Evolutionary conservation across 2,888 invertebrate species (phyloP), one percentile per base, ranked within the genome.

Genomic region (Melangyna quadrimaculata): DNA sequence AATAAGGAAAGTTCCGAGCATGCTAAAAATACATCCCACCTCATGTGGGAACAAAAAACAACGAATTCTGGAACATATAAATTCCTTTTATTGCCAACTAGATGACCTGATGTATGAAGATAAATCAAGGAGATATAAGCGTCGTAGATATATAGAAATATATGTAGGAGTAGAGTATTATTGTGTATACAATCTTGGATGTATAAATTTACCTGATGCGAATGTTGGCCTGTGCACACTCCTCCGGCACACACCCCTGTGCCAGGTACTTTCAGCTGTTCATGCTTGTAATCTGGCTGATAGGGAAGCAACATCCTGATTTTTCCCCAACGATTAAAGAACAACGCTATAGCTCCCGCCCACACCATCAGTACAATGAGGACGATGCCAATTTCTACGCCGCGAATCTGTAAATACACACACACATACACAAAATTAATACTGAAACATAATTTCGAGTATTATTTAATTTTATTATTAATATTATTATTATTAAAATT

Each of bases 291-390:
- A 91, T 97, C 97, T 12, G 97, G 97, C 90, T 97, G 97, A 91
- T 97, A 97, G 6, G 97, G 97, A 88, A 97, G 94, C 88, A 98
- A 93, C 97, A 97, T 97, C 57, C 97, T 94, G 86, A 97, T 97
- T 93, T 97, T 97, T 75, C 97, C 97, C 97, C 96, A 97, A 78
- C 97, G 94, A 91, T 97, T 96, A 93, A 97, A 97, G 93, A 97
- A 97, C 74, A 97, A 93, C 0, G 96, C 95, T 89, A 97, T 97
- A 27, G 97, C 97, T n/a, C 95, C 96, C 22, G 96, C 95, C 97
- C 97, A 97, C 45, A 97, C 96, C 90, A 96, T 93, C 87, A 97
- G 93, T 75, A 97, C 97, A 90, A 97, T 93, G 35, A 96, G 94
- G 77, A 97, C 97, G 90, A 98, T 97, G 87, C 97, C 97, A 89